A percentile compares a stretch with the other conserved stretches of the same genome.
Conservation (phyloP, 2,888 invertebrate genomes). For the Dastarcus helophoroides region DNA sequence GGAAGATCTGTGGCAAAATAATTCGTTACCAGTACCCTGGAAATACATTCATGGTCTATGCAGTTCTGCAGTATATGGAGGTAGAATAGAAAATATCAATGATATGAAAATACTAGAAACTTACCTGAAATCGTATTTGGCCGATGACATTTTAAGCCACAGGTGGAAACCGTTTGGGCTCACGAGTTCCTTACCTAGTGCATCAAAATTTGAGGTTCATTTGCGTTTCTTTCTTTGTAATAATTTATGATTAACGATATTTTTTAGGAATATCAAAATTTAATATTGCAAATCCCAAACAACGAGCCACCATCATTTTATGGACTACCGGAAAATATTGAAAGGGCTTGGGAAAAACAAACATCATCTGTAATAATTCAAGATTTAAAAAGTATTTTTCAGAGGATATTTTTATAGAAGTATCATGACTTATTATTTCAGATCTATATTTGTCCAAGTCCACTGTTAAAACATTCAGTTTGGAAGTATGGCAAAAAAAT, state of each 20-base stretch:
- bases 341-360: slow-evolving; percentile 63
- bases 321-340: slow-evolving; percentile 79
- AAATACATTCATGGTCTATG: slow-evolving; percentile 64
- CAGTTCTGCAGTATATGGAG: slow-evolving; percentile 74
- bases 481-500: slow-evolving; percentile 45
- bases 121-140: slow-evolving; percentile 53
- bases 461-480: slow-evolving; percentile 17
- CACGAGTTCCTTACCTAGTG: slow-evolving; percentile 39
- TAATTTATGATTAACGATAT: slow-evolving; percentile 6
- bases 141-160: slow-evolving; percentile 45
- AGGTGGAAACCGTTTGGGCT: slow-evolving; percentile 47
- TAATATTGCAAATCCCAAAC: slow-evolving; percentile 57
- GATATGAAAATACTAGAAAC: slow-evolving; percentile 58
- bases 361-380: slow-evolving; percentile 19
- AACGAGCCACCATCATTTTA: slow-evolving; percentile 65
- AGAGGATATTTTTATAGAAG: no score
- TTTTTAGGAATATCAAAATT: slow-evolving; percentile 52
- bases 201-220: slow-evolving; percentile 40
- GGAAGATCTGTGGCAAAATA: slow-evolving; percentile 31
- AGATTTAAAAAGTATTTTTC: slow-evolving; percentile 20
- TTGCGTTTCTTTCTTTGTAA: slow-evolving; percentile 1
- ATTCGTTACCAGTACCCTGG: slow-evolving; percentile 47
- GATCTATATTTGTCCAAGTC: slow-evolving; percentile 17
- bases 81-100: slow-evolving; percentile 67
- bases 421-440: slow-evolving; percentile 11